Percentiles rank a stretch among this genome's conserved stretches.
These are phyloP conservation scores for Malurus leucopterus DNA, from an alignment of 2,797 vertebrate species.

Conservation along the genomic window DNA sequence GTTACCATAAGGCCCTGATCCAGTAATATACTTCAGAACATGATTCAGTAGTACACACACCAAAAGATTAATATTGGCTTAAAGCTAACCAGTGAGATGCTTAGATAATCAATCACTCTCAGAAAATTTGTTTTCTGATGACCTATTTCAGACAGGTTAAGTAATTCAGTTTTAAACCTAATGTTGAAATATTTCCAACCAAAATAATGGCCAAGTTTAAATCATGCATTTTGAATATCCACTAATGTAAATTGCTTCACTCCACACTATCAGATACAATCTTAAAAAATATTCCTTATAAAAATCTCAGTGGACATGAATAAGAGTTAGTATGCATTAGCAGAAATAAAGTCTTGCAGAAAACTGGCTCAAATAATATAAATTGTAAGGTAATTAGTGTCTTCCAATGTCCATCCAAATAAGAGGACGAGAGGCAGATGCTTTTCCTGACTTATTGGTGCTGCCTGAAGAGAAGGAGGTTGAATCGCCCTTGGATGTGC, in stretches of 20 bases:
- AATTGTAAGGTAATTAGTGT: not conserved
- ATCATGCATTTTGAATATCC: not conserved
- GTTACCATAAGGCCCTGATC: not conserved
- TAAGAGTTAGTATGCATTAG: not conserved
- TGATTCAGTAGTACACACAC: not conserved
- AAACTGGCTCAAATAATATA: not conserved
- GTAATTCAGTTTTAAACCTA: not conserved
- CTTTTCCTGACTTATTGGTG: not conserved
- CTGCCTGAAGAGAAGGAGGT: not conserved
- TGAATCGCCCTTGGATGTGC: not conserved
- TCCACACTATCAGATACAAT: not conserved
- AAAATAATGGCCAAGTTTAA: not conserved
- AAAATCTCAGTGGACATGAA: not conserved
- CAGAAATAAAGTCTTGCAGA: not conserved
- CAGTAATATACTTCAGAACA: not conserved
- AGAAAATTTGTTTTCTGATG: not conserved
- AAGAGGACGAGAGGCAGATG: too few species aligned
- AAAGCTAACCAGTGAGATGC: not conserved
- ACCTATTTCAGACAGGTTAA: not conserved
- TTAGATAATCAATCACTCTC: not conserved
- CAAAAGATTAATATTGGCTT: not conserved
- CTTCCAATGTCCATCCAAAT: not conserved
- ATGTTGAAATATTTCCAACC: not conserved
- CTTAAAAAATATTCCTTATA: not conserved
- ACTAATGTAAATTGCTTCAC: not conserved